phyloP scores from a whole-genome alignment of 2,797 vertebrate species.

The Lerista edwardsae region DNA sequence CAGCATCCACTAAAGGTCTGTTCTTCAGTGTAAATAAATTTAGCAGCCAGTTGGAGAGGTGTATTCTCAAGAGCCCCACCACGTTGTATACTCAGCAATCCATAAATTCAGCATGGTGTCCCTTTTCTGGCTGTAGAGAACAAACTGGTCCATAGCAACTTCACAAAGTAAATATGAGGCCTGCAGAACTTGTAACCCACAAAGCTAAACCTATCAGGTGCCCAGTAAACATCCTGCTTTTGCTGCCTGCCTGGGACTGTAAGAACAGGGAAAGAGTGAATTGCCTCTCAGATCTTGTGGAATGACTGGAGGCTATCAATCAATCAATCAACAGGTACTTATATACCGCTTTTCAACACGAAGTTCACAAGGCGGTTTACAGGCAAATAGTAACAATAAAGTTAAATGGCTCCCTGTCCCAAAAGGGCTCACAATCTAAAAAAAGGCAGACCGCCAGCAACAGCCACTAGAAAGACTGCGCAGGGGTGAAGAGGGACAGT shows the following conservation, averaged over 20 bases:
- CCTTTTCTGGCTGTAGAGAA: conserved; percentile 31
- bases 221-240: background rate
- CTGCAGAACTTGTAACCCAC: background rate
- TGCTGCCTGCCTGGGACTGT: too few species aligned
- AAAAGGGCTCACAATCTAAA: too few species aligned
- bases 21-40: conserved; percentile 42
- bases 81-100: background rate
- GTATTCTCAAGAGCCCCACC: conserved; percentile 23
- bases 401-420: too few species aligned
- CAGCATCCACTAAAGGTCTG: conserved; percentile 13
- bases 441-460: too few species aligned
- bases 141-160: conserved; percentile 12
- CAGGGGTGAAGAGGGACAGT: too few species aligned
- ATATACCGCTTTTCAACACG: too few species aligned
- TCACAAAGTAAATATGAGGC: conserved; percentile 3
- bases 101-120: conserved; percentile 36
- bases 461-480: too few species aligned
- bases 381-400: too few species aligned
- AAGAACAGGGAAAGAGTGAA: too few species aligned
- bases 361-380: too few species aligned
- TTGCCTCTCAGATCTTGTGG: background rate
- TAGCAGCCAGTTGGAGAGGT: conserved; percentile 11
- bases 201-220: background rate
- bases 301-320: background rate
- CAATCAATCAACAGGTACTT: too few species aligned